phyloP scores from a whole-genome alignment of 1,140 invertebrate species.

The Protaetia brevitarsis region DNA sequence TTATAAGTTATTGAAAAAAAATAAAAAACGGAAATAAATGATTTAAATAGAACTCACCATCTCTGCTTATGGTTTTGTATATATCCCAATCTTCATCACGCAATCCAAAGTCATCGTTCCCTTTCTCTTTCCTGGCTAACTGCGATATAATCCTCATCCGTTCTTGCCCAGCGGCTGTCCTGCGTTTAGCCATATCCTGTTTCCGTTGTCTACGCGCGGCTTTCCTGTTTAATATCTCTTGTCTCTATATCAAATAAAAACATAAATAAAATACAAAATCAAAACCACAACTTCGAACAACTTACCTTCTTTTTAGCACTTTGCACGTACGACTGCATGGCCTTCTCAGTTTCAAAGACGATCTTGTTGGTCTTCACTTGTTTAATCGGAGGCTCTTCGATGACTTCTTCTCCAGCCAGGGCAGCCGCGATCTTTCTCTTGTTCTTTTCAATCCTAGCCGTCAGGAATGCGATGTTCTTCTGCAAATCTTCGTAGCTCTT shows the following conservation, averaged over 20 bases:
- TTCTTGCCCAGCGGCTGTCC: slow-evolving; percentile 87
- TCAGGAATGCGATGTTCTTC: slow-evolving; percentile 72
- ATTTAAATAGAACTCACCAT: slow-evolving; percentile 51
- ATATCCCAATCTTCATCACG: slow-evolving; percentile 95
- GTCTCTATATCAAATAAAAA: slow-evolving; percentile 46
- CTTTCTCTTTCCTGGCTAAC: slow-evolving; percentile 78
- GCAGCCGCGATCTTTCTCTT: slow-evolving; percentile 74
- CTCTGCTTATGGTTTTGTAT: slow-evolving; percentile 85
- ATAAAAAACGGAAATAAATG: not conserved
- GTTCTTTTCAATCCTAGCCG: slow-evolving; percentile 73
- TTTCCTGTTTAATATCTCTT: slow-evolving; percentile 66
- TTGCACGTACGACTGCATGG: slow-evolving; percentile 41
- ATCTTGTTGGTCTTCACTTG: slow-evolving; percentile 45
- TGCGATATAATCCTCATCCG: slow-evolving; percentile 91
- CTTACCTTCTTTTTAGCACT: slow-evolving; percentile 46
- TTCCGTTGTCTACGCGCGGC: slow-evolving; percentile 71
- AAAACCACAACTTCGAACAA: not conserved
- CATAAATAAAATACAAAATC: not conserved
- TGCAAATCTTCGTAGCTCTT: slow-evolving; percentile 61
- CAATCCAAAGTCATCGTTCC: slow-evolving; percentile 89
- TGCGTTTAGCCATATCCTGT: slow-evolving; percentile 81
- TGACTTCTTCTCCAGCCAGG: slow-evolving; percentile 61
- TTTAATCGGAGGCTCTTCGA: slow-evolving; percentile 56
- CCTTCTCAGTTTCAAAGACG: slow-evolving; percentile 45
- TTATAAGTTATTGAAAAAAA: not conserved